A percentile compares a stretch with the other conserved stretches of the same genome.
These are phyloP conservation scores for Mimumesa dahlbomi DNA, from an alignment of 2,888 invertebrate genomes.

Conservation along the genomic window DNA sequence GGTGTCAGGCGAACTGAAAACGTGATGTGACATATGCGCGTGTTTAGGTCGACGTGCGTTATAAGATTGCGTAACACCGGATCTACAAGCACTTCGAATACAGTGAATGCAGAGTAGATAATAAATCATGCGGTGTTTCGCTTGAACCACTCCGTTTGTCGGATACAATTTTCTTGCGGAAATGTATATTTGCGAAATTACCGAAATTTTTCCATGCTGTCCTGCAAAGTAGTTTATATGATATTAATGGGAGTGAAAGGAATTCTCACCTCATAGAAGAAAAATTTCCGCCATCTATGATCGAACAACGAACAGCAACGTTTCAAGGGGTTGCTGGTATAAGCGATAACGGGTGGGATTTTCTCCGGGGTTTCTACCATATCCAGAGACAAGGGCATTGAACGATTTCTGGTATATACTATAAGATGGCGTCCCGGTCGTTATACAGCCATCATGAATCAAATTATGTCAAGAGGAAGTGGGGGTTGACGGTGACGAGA, in stretches of 20 bases:
- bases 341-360: slow-evolving; percentile 18
- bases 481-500: slow-evolving; percentile 64
- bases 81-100: too few relatives aligned
- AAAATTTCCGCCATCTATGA: slow-evolving; percentile 62
- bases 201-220: too few relatives aligned
- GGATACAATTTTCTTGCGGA: too few relatives aligned
- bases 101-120: too few relatives aligned
- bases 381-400: slow-evolving; percentile 19
- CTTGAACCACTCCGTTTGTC: too few relatives aligned
- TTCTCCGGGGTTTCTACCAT: slow-evolving; percentile 17
- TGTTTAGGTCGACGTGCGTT: slow-evolving; percentile 53
- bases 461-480: slow-evolving; percentile 59
- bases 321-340: not conserved
- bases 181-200: too few relatives aligned
- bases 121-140: too few relatives aligned
- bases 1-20: slow-evolving; percentile 53
- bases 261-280: too few relatives aligned
- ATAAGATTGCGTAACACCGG: slow-evolving; percentile 32
- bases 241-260: too few relatives aligned
- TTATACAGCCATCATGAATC: slow-evolving; percentile 76
- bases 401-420: slow-evolving; percentile 7
- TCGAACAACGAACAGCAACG: slow-evolving; percentile 9
- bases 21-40: slow-evolving; percentile 56
- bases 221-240: too few relatives aligned
- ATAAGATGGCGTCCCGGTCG: slow-evolving; percentile 62